phyloP scores from a whole-genome alignment of 2,888 invertebrate genomes.

The Linnaemya tessellans region DNA sequence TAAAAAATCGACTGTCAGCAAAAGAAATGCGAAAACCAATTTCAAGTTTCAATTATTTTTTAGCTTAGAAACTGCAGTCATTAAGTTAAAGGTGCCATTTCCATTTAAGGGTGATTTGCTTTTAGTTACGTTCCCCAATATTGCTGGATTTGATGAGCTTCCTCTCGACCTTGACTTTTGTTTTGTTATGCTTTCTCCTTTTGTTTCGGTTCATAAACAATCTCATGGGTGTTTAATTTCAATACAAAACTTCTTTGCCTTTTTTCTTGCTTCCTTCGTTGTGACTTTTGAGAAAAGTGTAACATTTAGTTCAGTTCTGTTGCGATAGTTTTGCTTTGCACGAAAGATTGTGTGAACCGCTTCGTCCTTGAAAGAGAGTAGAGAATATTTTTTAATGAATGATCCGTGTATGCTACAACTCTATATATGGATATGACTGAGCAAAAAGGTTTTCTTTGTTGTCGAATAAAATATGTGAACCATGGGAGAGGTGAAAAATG shows the following conservation, averaged over 20 bases:
- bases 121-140: constrained; percentile 5
- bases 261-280: neutral
- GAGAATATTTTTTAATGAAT: neutral
- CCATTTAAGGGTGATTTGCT: constrained; percentile 6
- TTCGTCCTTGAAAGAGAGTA: constrained; percentile 11
- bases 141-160: constrained; percentile 10
- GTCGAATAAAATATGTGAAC: too few relatives aligned
- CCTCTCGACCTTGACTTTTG: constrained; percentile 18
- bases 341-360: neutral
- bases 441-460: neutral
- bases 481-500: too few relatives aligned
- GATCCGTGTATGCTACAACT: neutral
- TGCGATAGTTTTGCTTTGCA: neutral
- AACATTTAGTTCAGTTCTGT: neutral
- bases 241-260: constrained; percentile 21
- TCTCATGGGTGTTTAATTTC: constrained; percentile 65
- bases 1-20: neutral
- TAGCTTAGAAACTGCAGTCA: constrained; percentile 38
- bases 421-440: neutral
- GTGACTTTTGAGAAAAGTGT: neutral
- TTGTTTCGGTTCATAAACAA: constrained; percentile 46
- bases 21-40: constrained; percentile 40
- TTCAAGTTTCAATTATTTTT: constrained; percentile 8
- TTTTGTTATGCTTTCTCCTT: constrained; percentile 3
- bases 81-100: constrained; percentile 40